Base-by-base conservation (phyloP, 2,113 vertebrate species). In the Plecturocebus donacophilus region DNA sequence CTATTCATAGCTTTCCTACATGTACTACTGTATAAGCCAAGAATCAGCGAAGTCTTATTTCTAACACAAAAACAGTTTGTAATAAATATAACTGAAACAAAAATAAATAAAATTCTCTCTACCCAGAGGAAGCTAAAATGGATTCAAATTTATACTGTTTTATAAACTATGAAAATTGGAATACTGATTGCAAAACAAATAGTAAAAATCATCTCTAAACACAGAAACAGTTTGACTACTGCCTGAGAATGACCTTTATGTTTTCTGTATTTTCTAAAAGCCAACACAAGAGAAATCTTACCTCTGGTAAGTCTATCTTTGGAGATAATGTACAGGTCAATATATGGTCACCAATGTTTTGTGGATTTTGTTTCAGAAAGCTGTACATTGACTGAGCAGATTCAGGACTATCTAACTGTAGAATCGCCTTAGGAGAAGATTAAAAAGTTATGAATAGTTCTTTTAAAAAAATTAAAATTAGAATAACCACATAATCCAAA, bases 281-380 rank as follows among this genome's bases (percentile, higher is more conserved):
- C 8, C 66, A 27, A 80, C 17, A 68, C 11, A 83, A 56, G 89
- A 70, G 47, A 86, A 47, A 2, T 20, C 96, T 98, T 95, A 99
- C 99, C 96, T 98, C 91, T 17, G 47, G n/a, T 12, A 81, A 52
- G 2, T 96, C 87, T 8, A 81, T 86, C 0, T 66, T 92, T 87
- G 98, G 97, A 14, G 99, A 98, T 71, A 99, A 91, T 0, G 71
- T 52, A n/a, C 98, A 98, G 20, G 95, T 98, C 94, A 99, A 27
- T 0, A 98, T 83, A 70, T 92, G 96, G 23, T 98, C 98, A 2
- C 98, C 98, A 96, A 99, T 96, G 2, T 49, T 92, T 21, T 98
- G 98, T 0, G 99, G 98, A 32, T 99, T 98, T 25, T 98, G 98
- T 97, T 97, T 97, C 84, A 99, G 97, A 97, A 98, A 99, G 89